Conservation (phyloP, 2,797 vertebrate species). For the Botia kubotai region DNA sequence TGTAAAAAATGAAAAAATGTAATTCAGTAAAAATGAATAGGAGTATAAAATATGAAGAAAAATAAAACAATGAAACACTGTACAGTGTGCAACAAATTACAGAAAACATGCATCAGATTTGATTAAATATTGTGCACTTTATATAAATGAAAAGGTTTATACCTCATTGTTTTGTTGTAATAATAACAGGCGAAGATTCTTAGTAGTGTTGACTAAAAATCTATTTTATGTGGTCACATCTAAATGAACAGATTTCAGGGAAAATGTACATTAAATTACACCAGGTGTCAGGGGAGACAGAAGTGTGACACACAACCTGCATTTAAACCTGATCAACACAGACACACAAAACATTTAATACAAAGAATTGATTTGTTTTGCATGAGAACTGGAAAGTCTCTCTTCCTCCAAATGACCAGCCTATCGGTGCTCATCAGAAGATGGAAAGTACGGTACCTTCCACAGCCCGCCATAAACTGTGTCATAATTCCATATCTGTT, state of each 20-base stretch:
- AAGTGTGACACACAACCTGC: background rate
- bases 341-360: background rate
- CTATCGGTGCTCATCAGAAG: constrained; percentile 63
- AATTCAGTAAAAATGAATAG: too few species aligned
- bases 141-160: background rate
- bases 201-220: background rate
- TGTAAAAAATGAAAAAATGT: too few species aligned
- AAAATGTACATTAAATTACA: background rate
- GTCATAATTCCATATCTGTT: constrained; percentile 72
- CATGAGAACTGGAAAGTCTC: constrained; percentile 44
- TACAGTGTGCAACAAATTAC: too few species aligned
- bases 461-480: constrained; percentile 69
- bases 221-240: background rate
- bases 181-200: background rate
- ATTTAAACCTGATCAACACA: background rate
- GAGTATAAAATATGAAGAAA: too few species aligned
- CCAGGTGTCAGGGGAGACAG: background rate
- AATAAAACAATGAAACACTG: too few species aligned
- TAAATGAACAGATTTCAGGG: background rate
- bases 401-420: constrained; percentile 52
- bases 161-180: background rate
- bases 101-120: too few species aligned
- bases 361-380: constrained; percentile 35
- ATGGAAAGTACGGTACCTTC: constrained; percentile 78
- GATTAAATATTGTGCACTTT: too few species aligned